phyloP scores from a whole-genome alignment of 2,888 invertebrate genomes.

The Ophion ellenae region DNA sequence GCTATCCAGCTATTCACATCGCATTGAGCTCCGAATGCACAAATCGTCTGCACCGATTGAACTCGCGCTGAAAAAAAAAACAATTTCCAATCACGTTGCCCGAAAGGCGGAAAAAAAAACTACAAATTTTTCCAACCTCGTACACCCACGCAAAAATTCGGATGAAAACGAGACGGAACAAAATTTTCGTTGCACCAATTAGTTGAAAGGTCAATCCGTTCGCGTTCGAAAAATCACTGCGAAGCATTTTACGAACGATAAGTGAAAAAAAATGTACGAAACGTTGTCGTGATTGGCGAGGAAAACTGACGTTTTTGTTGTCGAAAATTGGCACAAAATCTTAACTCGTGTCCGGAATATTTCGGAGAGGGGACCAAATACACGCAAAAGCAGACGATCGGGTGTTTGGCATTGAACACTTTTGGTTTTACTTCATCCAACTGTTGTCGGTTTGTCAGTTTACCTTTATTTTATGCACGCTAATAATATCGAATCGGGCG shows the following conservation, averaged over 20 bases:
- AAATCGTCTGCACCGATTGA: slow-evolving; percentile 14
- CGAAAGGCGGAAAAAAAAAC: not conserved
- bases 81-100: not conserved
- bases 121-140: not conserved
- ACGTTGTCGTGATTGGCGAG: not conserved
- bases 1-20: not conserved
- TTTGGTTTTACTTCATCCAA: slow-evolving; percentile 26
- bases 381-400: not conserved
- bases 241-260: not conserved
- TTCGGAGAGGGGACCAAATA: slow-evolving; percentile 15
- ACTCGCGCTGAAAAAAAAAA: slow-evolving; percentile 2
- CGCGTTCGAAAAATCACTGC: slow-evolving; percentile 19
- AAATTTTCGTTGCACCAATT: not conserved
- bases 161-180: not conserved
- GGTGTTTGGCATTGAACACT: slow-evolving; percentile 54
- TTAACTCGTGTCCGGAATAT: slow-evolving; percentile 33
- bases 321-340: slow-evolving; percentile 37
- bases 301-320: slow-evolving; percentile 21
- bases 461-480: slow-evolving; percentile 18
- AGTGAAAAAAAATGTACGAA: slow-evolving; percentile 7
- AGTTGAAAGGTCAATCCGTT: not conserved
- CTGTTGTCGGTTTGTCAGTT: slow-evolving; percentile 34
- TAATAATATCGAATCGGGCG: not conserved
- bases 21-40: slow-evolving; percentile 7
- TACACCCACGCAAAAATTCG: not conserved